Evolutionary conservation across 2,797 vertebrate genomes (phyloP).

Genomic region (Eulemur mongoz): DNA sequence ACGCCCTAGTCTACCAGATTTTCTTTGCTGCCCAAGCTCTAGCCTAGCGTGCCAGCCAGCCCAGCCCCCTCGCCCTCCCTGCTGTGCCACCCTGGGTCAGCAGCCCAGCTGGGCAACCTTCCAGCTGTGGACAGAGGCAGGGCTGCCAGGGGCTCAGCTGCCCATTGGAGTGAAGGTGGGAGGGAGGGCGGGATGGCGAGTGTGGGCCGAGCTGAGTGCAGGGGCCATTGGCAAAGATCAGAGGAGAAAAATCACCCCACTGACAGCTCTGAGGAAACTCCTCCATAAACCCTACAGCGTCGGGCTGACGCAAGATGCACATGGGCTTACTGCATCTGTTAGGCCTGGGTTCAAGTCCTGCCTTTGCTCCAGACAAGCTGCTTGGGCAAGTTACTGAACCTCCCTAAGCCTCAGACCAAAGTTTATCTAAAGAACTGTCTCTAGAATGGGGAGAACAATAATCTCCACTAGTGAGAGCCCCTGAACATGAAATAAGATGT

Average conservation of each 20-base stretch:
- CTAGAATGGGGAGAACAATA: background rate
- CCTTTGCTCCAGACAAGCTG: background rate
- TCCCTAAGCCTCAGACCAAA: background rate
- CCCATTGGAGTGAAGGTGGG: conserved; percentile 48
- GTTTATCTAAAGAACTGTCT: background rate
- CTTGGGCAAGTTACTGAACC: background rate
- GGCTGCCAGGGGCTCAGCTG: background rate
- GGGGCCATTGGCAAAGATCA: background rate
- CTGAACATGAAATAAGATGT: background rate
- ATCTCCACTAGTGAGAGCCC: background rate
- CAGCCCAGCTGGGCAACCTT: background rate
- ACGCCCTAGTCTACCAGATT: background rate
- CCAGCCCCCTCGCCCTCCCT: background rate
- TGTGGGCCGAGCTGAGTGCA: background rate
- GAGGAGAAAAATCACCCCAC: background rate
- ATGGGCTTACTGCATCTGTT: background rate
- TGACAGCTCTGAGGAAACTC: background rate
- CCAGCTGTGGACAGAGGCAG: conserved; percentile 47
- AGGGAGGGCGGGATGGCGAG: background rate
- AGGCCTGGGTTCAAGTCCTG: background rate
- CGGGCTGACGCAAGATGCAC: background rate
- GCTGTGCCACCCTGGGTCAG: background rate
- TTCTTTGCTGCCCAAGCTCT: background rate
- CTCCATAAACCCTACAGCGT: background rate
- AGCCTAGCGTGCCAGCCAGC: background rate